These are phyloP conservation scores for Torymus aiolomorphi DNA, from an alignment of 2,888 invertebrate genomes.

Conservation along the genomic window DNA sequence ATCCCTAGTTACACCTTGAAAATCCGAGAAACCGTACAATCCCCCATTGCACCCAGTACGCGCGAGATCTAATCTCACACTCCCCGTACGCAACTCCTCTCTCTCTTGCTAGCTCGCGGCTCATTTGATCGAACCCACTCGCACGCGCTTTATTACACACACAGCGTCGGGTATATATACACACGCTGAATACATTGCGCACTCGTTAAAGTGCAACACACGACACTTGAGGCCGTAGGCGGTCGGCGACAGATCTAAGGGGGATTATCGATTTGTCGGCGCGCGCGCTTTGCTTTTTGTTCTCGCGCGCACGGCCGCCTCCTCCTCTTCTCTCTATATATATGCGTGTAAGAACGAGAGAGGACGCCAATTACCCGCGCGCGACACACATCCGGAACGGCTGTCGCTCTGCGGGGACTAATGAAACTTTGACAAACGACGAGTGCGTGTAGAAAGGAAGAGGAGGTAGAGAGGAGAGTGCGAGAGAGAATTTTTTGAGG, in stretches of 20 bases:
- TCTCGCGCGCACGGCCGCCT: not conserved
- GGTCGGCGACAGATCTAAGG: not conserved
- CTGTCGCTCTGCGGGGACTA: not conserved
- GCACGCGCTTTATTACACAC: conserved; percentile 4
- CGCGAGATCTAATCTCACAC: not conserved
- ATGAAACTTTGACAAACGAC: conserved; percentile 36
- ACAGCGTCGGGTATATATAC: no score
- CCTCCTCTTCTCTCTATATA: no score
- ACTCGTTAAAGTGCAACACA: conserved; percentile 7
- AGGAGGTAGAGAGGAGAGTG: no score
- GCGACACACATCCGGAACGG: conserved; percentile 9
- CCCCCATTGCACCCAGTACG: not conserved
- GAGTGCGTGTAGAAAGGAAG: not conserved
- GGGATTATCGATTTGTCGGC: conserved; percentile 44
- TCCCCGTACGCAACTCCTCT: no score
- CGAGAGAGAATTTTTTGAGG: no score
- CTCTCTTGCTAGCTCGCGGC: not conserved
- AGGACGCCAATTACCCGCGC: conserved; percentile 39
- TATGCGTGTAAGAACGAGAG: no score
- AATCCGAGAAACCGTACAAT: not conserved
- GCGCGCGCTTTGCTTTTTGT: conserved; percentile 18
- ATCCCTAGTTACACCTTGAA: no score
- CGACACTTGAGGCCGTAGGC: not conserved
- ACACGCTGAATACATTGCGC: not conserved
- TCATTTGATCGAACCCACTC: conserved; percentile 9